A percentile compares a stretch with the other conserved stretches of the same genome.
These are phyloP conservation scores for Dipus sagitta DNA, from an alignment of 2,797 vertebrate species.

Conservation along the genomic window DNA sequence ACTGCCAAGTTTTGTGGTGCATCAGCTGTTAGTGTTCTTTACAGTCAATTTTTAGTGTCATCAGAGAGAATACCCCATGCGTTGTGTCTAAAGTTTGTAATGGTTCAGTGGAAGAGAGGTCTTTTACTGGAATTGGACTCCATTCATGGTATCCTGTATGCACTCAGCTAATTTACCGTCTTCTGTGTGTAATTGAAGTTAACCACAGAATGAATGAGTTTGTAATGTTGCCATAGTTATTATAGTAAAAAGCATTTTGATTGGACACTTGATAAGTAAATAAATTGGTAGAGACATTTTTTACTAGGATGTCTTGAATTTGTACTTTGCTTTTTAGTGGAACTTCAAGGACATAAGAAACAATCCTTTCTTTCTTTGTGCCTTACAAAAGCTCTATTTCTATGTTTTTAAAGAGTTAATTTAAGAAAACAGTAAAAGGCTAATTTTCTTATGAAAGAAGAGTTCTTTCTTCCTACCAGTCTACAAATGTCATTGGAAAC, in stretches of 20 bases:
- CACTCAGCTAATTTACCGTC: background rate
- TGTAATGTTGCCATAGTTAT: background rate
- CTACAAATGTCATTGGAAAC: slow-evolving; percentile 22
- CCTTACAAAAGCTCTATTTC: slow-evolving; percentile 27
- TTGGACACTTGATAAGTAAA: background rate
- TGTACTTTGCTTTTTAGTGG: background rate
- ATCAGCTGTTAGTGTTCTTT: slow-evolving; percentile 6
- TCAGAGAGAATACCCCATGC: background rate
- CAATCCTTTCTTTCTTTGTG: slow-evolving; percentile 53
- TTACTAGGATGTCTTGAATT: slow-evolving; percentile 1
- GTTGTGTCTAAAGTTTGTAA: slow-evolving; percentile 43
- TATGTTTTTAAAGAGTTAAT: background rate
- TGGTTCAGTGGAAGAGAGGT: background rate
- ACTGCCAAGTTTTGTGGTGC: background rate
- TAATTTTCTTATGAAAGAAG: slow-evolving; percentile 49
- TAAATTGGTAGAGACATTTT: slow-evolving; percentile 34
- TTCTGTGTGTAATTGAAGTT: slow-evolving; percentile 14
- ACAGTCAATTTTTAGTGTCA: slow-evolving; percentile 4
- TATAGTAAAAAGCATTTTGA: background rate
- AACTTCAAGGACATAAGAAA: background rate
- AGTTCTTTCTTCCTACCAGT: slow-evolving; percentile 32
- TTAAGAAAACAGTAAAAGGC: background rate
- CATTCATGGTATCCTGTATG: slow-evolving; percentile 30
- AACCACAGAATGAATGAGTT: slow-evolving; percentile 26
- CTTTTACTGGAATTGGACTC: slow-evolving; percentile 50